These are phyloP conservation scores for Melanaphis sacchari DNA, from an alignment of 1,140 invertebrate species.

Conservation along the genomic window DNA sequence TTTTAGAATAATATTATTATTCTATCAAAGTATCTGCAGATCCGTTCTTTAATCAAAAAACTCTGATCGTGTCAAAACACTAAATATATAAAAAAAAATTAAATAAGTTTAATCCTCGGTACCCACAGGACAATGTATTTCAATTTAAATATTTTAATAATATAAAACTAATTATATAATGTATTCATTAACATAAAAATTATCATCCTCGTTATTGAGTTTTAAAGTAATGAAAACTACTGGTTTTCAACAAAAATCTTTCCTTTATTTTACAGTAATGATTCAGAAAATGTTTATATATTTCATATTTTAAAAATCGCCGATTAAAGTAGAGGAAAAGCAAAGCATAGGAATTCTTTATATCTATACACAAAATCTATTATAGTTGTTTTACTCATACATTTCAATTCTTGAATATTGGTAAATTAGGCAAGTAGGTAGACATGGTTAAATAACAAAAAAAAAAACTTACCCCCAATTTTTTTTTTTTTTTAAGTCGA, in stretches of 20 bases:
- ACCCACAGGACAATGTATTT: neutral
- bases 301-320: neutral
- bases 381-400: neutral
- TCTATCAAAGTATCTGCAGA: neutral
- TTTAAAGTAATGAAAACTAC: neutral
- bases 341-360: neutral
- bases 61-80: neutral
- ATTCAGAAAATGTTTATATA: constrained; percentile 17
- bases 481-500: neutral
- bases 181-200: neutral
- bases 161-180: constrained; percentile 17
- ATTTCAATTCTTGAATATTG: neutral
- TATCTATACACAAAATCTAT: neutral
- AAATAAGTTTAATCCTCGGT: neutral
- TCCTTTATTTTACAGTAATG: constrained; percentile 2
- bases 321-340: neutral
- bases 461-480: neutral
- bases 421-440: neutral
- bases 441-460: neutral
- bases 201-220: neutral
- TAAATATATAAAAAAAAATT: neutral
- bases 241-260: neutral
- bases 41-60: neutral
- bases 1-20: neutral
- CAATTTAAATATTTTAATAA: neutral